These are phyloP conservation scores for Piaya cayana DNA, from an alignment of 2,113 vertebrate genomes.

Conservation along the genomic window DNA sequence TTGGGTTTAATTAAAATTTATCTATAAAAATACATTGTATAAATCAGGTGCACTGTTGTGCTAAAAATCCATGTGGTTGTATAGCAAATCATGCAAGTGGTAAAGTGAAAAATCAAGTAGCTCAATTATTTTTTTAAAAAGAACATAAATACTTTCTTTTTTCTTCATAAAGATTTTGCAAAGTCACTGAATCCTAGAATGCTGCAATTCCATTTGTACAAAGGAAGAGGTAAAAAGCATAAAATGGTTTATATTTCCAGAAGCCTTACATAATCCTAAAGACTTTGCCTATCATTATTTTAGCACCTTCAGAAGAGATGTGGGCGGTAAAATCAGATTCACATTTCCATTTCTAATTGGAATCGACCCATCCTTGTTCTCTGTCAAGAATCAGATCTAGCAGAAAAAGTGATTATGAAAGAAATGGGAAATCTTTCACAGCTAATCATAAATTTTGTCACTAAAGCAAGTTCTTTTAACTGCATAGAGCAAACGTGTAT, in stretches of 20 bases:
- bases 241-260: neutral
- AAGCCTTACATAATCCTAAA: constrained; percentile 16
- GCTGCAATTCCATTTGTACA: neutral
- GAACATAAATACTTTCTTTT: neutral
- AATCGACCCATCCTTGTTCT: neutral
- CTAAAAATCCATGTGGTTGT: neutral
- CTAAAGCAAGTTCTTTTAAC: constrained; percentile 1
- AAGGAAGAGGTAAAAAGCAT: constrained; percentile 11
- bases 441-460: neutral
- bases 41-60: neutral
- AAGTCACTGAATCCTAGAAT: neutral
- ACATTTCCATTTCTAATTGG: constrained; percentile 7
- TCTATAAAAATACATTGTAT: neutral
- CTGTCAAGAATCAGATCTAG: neutral
- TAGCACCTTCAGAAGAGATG: neutral
- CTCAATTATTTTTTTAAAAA: neutral
- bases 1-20: neutral
- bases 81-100: neutral
- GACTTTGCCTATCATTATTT: neutral
- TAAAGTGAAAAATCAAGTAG: neutral
- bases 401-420: neutral
- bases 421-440: neutral
- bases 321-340: neutral
- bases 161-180: neutral
- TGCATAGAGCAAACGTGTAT: neutral